phyloP scores from a whole-genome alignment of 2,888 invertebrate species.

The Protonemura montana region DNA sequence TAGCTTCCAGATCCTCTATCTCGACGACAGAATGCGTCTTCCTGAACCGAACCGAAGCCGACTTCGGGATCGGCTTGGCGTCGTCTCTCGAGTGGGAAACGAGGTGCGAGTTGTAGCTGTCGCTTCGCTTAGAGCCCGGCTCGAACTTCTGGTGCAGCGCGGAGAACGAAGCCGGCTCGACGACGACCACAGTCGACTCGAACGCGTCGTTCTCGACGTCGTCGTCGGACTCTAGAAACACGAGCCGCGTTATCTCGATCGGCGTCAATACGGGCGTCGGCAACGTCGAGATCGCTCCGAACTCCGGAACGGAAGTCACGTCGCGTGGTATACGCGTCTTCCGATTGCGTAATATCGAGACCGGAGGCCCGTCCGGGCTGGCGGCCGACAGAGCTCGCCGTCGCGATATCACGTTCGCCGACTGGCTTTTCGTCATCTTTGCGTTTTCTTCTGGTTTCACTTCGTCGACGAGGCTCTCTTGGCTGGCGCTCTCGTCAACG shows the following conservation, averaged over 20 bases:
- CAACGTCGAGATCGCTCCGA: slow-evolving; percentile 66
- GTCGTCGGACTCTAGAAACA: slow-evolving; percentile 75
- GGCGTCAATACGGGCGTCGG: slow-evolving; percentile 73
- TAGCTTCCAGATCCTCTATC: slow-evolving; percentile 68
- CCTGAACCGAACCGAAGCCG: slow-evolving; percentile 67
- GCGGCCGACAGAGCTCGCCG: background rate
- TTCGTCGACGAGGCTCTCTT: slow-evolving; percentile 63
- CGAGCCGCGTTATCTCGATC: slow-evolving; percentile 71
- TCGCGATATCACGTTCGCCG: slow-evolving; percentile 27
- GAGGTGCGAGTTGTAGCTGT: slow-evolving; percentile 66
- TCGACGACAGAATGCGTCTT: slow-evolving; percentile 59
- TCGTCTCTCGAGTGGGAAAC: slow-evolving; percentile 24
- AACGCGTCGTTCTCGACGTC: slow-evolving; percentile 58
- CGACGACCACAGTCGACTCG: slow-evolving; percentile 52
- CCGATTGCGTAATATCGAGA: slow-evolving; percentile 35
- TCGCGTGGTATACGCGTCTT: slow-evolving; percentile 65
- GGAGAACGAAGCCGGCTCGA: slow-evolving; percentile 56
- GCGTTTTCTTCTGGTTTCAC: background rate
- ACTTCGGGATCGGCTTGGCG: slow-evolving; percentile 59
- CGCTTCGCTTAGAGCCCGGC: slow-evolving; percentile 60
- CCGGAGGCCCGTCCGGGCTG: slow-evolving; percentile 26
- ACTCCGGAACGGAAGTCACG: slow-evolving; percentile 78
- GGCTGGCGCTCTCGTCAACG: slow-evolving; percentile 69
- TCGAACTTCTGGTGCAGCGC: slow-evolving; percentile 64
- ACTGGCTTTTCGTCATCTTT: slow-evolving; percentile 24